Evolutionary conservation across 2,888 invertebrate species (phyloP), one percentile per base, ranked within the genome.

Genomic region (Cetonia aurata): DNA sequence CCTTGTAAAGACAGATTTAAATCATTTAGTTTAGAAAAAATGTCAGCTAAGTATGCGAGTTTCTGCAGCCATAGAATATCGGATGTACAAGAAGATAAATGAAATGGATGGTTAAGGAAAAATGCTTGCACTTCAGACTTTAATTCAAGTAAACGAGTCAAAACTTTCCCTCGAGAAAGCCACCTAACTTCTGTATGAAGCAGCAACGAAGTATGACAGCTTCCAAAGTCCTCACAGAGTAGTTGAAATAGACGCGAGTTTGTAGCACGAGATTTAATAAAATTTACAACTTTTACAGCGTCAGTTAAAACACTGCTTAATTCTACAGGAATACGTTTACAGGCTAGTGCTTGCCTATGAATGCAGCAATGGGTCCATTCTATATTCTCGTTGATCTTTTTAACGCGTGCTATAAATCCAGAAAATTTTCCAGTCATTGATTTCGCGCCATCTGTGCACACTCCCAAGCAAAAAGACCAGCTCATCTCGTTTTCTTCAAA

Each of bases 61-160:
- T 46, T 46, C 10, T 46, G 46, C 6, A 46, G 46, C n/a, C n/a
- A n/a, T n/a, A n/a, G n/a, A 46, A 13, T 6, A 46, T 46, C 46
- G 46, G 10, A 46, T 9, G 3, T 46, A 46, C 46, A 6, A 46
- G 67, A 67, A 6, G 41, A 66, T 53, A 71, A 48, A 44, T 69
- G 44, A 65, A 53, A 33, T 66, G 60, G 37, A 62, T 70, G 41
- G 15, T 69, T 55, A 48, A 67, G 66, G 66, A 75, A 72, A 69
- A 71, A 73, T 44, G 66, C 57, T 65, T 56, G 55, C 50, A 77
- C 71, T 68, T 77, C 75, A 62, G 71, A 48, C 52, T 70, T 75
- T 69, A 77, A 69, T 71, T 76, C 75, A 68, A 69, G 75, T 15
- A 75, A 48, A 13, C 74, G 48, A 10, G 69, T 52, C 42, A 76